Percentiles rank a stretch among this genome's conserved stretches.
Evolutionary conservation across 2,888 invertebrate species (phyloP).

Genomic region (Ctena decussata): DNA sequence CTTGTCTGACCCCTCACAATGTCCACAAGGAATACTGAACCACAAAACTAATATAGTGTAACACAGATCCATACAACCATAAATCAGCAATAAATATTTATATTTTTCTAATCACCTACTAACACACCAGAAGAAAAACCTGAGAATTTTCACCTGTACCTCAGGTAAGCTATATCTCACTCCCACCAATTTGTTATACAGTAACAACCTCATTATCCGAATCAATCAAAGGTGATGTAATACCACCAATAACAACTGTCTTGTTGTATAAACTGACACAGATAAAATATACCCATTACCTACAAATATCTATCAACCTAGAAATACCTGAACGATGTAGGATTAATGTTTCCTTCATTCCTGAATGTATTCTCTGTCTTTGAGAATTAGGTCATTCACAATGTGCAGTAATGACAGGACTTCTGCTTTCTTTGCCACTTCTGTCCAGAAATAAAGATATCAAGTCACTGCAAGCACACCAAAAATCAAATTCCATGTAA

Average conservation of each 20-base stretch:
- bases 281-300: neutral
- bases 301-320: neutral
- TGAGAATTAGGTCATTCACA: too few species aligned
- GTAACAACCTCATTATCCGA: neutral
- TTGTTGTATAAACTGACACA: slow-evolving; percentile 2
- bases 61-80: too few species aligned
- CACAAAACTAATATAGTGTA: neutral
- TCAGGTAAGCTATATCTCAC: neutral
- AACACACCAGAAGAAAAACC: too few species aligned
- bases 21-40: neutral
- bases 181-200: neutral
- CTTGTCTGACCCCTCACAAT: neutral
- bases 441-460: too few species aligned
- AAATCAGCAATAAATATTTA: neutral
- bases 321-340: too few species aligned
- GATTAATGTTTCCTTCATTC: too few species aligned
- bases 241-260: slow-evolving; percentile 6
- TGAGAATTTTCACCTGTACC: neutral
- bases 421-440: too few species aligned
- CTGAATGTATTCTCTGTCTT: too few species aligned
- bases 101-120: neutral
- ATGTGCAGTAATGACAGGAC: too few species aligned
- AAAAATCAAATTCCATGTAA: too few species aligned
- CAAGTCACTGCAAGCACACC: too few species aligned
- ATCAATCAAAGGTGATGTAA: slow-evolving; percentile 3